These are phyloP conservation scores for Serrognathus titanus DNA, from an alignment of 2,888 invertebrate genomes.

Conservation along the genomic window DNA sequence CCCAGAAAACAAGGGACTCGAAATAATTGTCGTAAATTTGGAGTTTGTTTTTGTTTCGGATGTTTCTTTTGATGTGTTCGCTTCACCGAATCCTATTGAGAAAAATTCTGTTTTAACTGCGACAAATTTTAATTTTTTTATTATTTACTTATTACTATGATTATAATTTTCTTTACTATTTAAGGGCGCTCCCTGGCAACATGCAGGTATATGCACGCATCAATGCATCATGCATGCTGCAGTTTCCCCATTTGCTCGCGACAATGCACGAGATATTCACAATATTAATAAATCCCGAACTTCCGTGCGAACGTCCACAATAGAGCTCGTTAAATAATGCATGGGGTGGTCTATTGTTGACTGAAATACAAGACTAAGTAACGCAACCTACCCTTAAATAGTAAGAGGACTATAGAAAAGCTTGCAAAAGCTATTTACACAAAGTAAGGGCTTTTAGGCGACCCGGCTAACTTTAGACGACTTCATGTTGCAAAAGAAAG, in stretches of 20 bases:
- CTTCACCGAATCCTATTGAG: no score
- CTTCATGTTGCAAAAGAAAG: neutral
- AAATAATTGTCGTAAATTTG: no score
- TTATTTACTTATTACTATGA: no score
- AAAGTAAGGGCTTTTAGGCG: slow-evolving; percentile 20
- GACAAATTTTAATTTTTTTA: no score
- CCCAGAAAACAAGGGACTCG: neutral
- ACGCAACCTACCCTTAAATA: slow-evolving; percentile 25
- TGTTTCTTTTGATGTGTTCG: no score
- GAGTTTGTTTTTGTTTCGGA: no score
- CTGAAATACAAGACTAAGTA: slow-evolving; percentile 32
- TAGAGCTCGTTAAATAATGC: slow-evolving; percentile 37
- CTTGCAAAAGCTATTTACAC: slow-evolving; percentile 21
- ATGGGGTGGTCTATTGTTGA: slow-evolving; percentile 36
- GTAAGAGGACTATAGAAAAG: slow-evolving; percentile 16
- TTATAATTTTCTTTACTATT: no score
- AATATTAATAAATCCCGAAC: slow-evolving; percentile 20
- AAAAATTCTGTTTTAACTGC: no score
- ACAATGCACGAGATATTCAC: slow-evolving; percentile 7
- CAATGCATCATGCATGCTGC: no score
- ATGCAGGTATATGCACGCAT: no score
- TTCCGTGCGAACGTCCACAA: slow-evolving; percentile 31
- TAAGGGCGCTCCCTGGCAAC: no score
- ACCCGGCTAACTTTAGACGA: slow-evolving; percentile 4
- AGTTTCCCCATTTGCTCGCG: neutral